A percentile compares a stretch with the other conserved stretches of the same genome.
phyloP scores from a whole-genome alignment of 2,113 vertebrate species.

The Gopherus flavomarginatus region DNA sequence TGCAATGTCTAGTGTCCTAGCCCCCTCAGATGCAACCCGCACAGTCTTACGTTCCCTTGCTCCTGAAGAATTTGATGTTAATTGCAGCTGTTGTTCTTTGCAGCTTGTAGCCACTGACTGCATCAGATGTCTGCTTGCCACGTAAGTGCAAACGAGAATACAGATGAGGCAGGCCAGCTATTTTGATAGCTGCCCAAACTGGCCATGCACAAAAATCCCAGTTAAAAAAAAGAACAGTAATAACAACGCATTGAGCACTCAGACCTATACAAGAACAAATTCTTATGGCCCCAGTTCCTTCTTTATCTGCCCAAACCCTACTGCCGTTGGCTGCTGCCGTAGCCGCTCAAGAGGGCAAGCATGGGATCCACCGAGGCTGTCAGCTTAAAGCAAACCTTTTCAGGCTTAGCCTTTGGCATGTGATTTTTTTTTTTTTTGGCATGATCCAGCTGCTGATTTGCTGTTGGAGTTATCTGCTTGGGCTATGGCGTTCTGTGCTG shows the following conservation, averaged over 20 bases:
- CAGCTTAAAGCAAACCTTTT: neutral
- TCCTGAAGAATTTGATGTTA: neutral
- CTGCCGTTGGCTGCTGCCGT: neutral
- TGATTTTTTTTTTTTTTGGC: neutral
- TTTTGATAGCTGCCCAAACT: neutral
- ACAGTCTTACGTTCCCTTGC: neutral
- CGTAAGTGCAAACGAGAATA: rapidly evolving
- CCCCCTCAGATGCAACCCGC: neutral
- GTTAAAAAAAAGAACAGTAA: neutral
- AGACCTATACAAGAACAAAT: neutral
- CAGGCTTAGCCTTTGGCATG: neutral
- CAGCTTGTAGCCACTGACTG: neutral
- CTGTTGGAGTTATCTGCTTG: rapidly evolving
- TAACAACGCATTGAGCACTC: neutral
- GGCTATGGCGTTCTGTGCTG: rapidly evolving
- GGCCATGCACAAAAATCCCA: neutral
- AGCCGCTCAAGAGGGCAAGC: rapidly evolving
- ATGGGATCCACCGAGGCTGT: neutral
- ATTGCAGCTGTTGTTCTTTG: neutral
- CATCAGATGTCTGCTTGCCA: neutral
- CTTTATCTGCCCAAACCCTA: neutral
- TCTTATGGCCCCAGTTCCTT: conserved; percentile 8
- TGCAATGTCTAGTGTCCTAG: rapidly evolving
- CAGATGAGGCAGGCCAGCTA: conserved; percentile 9
- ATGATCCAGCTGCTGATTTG: neutral